Evolutionary conservation across 2,113 vertebrate genomes (phyloP).

Genomic region (Taurulus bubalis): DNA sequence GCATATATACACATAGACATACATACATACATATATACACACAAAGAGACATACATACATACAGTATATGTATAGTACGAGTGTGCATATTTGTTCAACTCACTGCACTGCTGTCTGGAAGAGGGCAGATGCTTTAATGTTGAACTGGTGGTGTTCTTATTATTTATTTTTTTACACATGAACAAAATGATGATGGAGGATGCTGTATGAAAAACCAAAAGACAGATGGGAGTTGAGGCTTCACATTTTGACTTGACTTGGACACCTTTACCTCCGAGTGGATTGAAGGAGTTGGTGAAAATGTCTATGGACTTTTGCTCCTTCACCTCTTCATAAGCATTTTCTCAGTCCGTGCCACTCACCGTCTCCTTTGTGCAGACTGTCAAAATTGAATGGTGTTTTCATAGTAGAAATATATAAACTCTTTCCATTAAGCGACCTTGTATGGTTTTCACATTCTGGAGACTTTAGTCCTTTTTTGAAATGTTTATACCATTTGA

Average conservation of each 20-base stretch:
- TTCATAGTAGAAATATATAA: neutral
- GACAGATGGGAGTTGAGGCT: neutral
- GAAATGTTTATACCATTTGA: neutral
- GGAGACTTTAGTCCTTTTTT: neutral
- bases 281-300: neutral
- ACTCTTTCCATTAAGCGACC: neutral
- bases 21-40: no score
- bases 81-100: neutral
- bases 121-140: slow-evolving; percentile 21
- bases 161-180: neutral
- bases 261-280: slow-evolving; percentile 4
- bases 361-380: neutral
- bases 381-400: neutral
- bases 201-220: neutral
- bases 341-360: neutral
- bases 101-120: neutral
- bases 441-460: neutral
- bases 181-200: neutral
- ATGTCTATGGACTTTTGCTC: neutral
- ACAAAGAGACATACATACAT: no score
- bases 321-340: neutral
- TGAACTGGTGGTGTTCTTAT: neutral
- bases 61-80: no score
- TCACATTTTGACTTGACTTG: neutral
- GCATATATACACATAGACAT: no score